phyloP scores from a whole-genome alignment of 2,113 vertebrate species.

The Mesembrinibis cayennensis region DNA sequence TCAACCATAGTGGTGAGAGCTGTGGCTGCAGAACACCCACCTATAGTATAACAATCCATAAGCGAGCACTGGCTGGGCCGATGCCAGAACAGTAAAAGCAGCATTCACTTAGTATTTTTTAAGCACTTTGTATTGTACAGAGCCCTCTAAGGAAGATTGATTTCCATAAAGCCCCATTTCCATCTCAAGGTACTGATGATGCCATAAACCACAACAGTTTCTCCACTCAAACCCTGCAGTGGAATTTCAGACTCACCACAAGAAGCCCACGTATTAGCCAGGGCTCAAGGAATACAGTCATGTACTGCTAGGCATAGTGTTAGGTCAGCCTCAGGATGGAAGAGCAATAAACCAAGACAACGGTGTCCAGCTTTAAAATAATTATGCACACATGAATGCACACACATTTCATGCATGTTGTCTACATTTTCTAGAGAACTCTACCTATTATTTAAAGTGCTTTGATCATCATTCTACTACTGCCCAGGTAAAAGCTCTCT shows the following conservation, averaged over 20 bases:
- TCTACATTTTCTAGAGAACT: neutral
- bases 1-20: neutral
- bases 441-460: neutral
- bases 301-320: neutral
- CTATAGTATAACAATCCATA: neutral
- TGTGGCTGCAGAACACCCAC: neutral
- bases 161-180: constrained; percentile 32
- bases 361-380: neutral
- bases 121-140: constrained; percentile 26
- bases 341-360: neutral
- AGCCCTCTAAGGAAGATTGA: constrained; percentile 31
- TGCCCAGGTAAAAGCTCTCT: neutral
- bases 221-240: neutral
- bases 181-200: constrained; percentile 24
- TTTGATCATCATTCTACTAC: neutral
- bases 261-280: neutral
- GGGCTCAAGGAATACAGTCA: neutral
- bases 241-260: constrained; percentile 1
- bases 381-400: neutral
- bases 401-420: neutral
- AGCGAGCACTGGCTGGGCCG: neutral
- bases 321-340: neutral
- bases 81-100: constrained; percentile 41
- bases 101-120: constrained; percentile 33
- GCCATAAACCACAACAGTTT: constrained; percentile 43